Base-by-base conservation (phyloP, 92 coral and sea anemone genomes). In the Siderastrea siderea region DNA sequence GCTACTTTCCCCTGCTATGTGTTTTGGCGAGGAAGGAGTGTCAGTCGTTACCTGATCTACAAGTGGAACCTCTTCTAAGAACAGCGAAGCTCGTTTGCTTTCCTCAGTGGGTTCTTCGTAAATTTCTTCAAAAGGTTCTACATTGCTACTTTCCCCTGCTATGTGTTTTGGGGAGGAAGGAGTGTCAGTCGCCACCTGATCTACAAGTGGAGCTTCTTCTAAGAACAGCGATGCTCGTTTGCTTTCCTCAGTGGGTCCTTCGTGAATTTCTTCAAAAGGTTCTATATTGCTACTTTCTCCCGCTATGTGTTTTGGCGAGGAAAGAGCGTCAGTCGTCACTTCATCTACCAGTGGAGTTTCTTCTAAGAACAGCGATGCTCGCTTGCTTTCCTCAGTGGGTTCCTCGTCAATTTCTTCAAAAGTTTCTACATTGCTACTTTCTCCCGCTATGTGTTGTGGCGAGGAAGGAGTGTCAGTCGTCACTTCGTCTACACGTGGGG, bases 1-100 rank as follows among this genome's bases (percentile, higher is more conserved):
- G 10, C n/a, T 71, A 54, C 83, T 71, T 79, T 85, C 90, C 9
- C 77, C 81, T 12, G 86, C 93, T 7, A 78, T 71, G 64, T 90
- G 77, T 54, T 51, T 55, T 2, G 73, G 85, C 13, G 93, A 84
- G 48, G 82, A 83, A 43, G 90, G 85, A 3, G 49, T 57, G 51
- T 74, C 84, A 1, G 76, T 79, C 50, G 82, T 55, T 9, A 78
- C 87, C 17, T 73, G 65, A 52, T 82, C 59, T 53, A 85, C 84
- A 43, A 38, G 59, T 17, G 78, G 47, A 4, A 46, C 86, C n/a
- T 47, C 86, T 14, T 46, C 78, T 5, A 71, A 44, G 53, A 70
- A 77, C 68, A 77, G 2, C 16, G 54, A 77, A 2, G 81, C 69
- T 2, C 68, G 52, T 53, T 82, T 69, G 49, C 12, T 68, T 49